Conservation (phyloP, 2,797 vertebrate species). For the Propithecus deckenii region DNA sequence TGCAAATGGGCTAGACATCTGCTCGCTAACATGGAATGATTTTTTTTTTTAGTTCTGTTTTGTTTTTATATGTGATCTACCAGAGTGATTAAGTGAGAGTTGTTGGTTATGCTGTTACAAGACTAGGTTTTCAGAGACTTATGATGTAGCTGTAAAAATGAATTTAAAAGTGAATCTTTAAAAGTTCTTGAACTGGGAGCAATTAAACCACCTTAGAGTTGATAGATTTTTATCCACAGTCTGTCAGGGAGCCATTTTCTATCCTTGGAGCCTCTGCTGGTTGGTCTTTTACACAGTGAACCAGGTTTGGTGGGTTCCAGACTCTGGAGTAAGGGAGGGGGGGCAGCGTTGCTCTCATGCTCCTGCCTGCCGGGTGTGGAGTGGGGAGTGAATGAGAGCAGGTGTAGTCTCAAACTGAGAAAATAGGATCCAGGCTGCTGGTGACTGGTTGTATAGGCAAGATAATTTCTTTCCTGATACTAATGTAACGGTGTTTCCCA, state of each 20-base stretch:
- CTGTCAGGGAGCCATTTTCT: neutral
- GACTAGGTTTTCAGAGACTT: slow-evolving; percentile 50
- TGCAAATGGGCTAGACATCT: slow-evolving; percentile 83
- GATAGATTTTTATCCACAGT: neutral
- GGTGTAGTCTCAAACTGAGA: neutral
- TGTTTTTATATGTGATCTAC: slow-evolving; percentile 77
- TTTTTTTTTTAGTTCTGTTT: slow-evolving; percentile 74
- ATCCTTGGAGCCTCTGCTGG: neutral
- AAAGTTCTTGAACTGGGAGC: slow-evolving; percentile 28
- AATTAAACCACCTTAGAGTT: neutral
- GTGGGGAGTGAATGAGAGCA: neutral
- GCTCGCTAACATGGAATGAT: slow-evolving; percentile 73
- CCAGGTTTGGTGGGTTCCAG: neutral
- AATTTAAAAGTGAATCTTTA: slow-evolving; percentile 21
- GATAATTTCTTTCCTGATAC: neutral
- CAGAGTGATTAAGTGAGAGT: slow-evolving; percentile 71
- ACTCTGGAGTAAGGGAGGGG: neutral
- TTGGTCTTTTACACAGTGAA: neutral
- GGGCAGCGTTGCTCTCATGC: fast-evolving
- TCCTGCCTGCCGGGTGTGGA: neutral
- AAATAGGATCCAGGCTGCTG: neutral
- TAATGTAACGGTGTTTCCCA: neutral
- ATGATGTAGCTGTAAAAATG: slow-evolving; percentile 47
- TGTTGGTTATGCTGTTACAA: slow-evolving; percentile 11
- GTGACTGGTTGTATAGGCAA: neutral